These are phyloP conservation scores for Trachymyrmex septentrionalis DNA, from an alignment of 1,140 invertebrate species.

Conservation along the genomic window DNA sequence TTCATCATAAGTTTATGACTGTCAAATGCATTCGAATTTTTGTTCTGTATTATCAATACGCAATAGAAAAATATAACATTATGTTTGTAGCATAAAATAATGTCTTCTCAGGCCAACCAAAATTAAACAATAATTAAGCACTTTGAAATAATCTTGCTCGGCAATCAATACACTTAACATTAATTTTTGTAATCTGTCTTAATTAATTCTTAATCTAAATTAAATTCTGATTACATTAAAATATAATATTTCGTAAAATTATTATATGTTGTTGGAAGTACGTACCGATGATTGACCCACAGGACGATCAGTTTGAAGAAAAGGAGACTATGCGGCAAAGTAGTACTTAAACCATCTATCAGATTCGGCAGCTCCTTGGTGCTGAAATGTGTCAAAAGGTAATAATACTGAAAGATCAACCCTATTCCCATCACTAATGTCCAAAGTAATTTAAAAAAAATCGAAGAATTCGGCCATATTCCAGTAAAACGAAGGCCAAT, in stretches of 20 bases:
- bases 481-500: constrained; percentile 51
- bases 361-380: constrained; percentile 30
- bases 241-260: neutral
- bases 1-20: neutral
- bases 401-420: constrained; percentile 64
- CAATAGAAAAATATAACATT: neutral
- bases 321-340: constrained; percentile 50
- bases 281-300: constrained; percentile 65
- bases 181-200: no score
- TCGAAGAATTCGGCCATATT: constrained; percentile 39
- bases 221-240: neutral
- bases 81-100: neutral
- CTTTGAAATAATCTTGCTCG: neutral
- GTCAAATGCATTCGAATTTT: neutral
- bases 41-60: neutral
- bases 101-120: neutral
- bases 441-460: constrained; percentile 37
- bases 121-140: constrained; percentile 1
- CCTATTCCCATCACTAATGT: constrained; percentile 14
- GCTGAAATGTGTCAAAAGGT: constrained; percentile 40
- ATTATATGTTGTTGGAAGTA: neutral
- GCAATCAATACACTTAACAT: neutral
- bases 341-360: constrained; percentile 59
- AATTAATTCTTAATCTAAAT: no score
- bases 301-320: constrained; percentile 62